Evolutionary conservation across 2,113 vertebrate genomes (phyloP).

Genomic region (Synchiropus splendidus): DNA sequence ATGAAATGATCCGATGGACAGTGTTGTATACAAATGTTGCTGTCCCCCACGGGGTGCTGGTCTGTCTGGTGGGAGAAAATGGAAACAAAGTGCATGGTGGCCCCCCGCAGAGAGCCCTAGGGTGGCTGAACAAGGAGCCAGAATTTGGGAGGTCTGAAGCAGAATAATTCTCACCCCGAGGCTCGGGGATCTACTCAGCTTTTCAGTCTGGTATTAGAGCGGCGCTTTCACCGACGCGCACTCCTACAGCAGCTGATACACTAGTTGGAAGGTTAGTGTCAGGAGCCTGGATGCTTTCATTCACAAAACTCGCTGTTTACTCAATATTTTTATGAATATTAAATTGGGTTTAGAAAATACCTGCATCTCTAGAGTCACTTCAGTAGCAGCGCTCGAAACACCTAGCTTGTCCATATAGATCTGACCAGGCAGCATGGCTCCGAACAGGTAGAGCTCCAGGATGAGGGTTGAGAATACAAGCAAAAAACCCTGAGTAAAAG

Average conservation of each 20-base stretch:
- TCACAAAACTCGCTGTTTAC: too few species aligned
- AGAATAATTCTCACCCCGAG: constrained; percentile 55
- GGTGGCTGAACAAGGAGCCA: constrained; percentile 55
- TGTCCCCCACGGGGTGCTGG: constrained; percentile 37
- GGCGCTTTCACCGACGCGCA: constrained; percentile 18
- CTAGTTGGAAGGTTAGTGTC: too few species aligned
- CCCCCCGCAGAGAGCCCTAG: constrained; percentile 49
- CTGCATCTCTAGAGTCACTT: too few species aligned
- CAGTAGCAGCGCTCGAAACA: too few species aligned
- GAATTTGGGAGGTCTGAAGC: constrained; percentile 57
- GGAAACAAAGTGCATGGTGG: constrained; percentile 54
- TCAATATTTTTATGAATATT: too few species aligned
- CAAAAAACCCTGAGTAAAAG: too few species aligned
- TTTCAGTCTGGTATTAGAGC: constrained; percentile 40
- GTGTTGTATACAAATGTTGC: constrained; percentile 19
- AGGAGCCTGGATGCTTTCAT: too few species aligned
- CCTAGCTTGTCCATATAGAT: too few species aligned
- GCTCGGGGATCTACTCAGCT: constrained; percentile 39
- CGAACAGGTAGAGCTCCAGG: too few species aligned
- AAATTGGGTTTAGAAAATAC: too few species aligned
- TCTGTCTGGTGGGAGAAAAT: constrained; percentile 38
- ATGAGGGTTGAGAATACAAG: too few species aligned
- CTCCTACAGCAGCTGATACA: constrained; percentile 2
- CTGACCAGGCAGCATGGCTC: too few species aligned
- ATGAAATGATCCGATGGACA: constrained; percentile 10